A percentile compares a stretch with the other conserved stretches of the same genome.
phyloP scores from a whole-genome alignment of 2,113 vertebrate species.

The Collichthys lucidus region DNA sequence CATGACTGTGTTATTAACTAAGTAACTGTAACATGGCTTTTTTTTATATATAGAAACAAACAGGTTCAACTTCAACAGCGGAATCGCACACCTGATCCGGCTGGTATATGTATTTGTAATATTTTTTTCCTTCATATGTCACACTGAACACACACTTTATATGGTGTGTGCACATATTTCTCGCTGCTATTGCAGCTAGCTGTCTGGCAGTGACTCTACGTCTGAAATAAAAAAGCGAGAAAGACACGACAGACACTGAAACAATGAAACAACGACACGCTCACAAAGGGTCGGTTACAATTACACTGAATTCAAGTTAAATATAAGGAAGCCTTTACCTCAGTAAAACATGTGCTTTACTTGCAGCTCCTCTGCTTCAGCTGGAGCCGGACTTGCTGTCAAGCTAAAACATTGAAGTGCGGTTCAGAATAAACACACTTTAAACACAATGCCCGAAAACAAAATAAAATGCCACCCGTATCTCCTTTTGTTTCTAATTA shows the following conservation, averaged over 20 bases:
- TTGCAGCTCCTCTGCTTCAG: slow-evolving; percentile 2
- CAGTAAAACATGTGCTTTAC: slow-evolving; percentile 41
- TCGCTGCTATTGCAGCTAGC: slow-evolving; percentile 17
- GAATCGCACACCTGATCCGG: neutral
- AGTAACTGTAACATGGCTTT: no score
- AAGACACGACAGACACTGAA: neutral
- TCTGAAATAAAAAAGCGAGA: neutral
- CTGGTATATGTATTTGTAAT: no score
- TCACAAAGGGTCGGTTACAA: neutral
- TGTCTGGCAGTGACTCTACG: neutral
- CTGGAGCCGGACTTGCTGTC: neutral
- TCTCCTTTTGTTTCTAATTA: neutral
- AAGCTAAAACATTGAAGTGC: accelerated
- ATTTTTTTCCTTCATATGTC: neutral
- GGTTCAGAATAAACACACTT: slow-evolving; percentile 41
- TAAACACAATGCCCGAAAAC: accelerated
- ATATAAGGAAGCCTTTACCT: neutral
- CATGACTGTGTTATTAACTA: neutral
- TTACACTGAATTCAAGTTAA: neutral
- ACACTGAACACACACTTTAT: neutral
- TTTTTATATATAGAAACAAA: neutral
- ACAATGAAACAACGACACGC: neutral
- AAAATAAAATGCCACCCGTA: accelerated
- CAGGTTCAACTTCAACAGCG: neutral
- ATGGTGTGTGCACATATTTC: neutral